Evolutionary conservation across 1,140 invertebrate species (phyloP).

Genomic region (Sitodiplosis mosellana): DNA sequence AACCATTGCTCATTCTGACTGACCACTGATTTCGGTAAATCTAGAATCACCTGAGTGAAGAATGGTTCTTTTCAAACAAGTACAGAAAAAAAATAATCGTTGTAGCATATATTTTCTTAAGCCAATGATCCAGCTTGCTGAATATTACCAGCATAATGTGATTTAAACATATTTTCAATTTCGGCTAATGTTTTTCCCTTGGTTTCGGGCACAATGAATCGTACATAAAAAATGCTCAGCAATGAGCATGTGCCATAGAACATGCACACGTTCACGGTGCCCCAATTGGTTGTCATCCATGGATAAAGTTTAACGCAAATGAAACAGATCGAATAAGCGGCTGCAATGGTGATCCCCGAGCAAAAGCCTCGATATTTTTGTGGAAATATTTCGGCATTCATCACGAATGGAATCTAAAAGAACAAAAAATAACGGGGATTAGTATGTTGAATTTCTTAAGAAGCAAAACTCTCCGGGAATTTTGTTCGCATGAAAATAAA

Average conservation of each 20-base stretch:
- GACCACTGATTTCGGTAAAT: too few relatives aligned
- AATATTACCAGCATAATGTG: too few relatives aligned
- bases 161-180: slow-evolving; percentile 31
- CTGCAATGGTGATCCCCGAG: slow-evolving; percentile 40
- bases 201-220: slow-evolving; percentile 58
- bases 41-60: too few relatives aligned
- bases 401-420: slow-evolving; percentile 49
- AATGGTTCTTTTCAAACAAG: too few relatives aligned
- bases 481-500: too few relatives aligned
- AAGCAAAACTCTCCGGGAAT: too few relatives aligned
- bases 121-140: too few relatives aligned
- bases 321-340: slow-evolving; percentile 53
- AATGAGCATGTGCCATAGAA: slow-evolving; percentile 48
- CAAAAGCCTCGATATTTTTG: slow-evolving; percentile 42
- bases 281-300: slow-evolving; percentile 31
- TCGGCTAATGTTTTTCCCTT: slow-evolving; percentile 55
- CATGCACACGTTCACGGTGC: slow-evolving; percentile 43
- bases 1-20: too few relatives aligned
- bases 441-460: too few relatives aligned
- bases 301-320: slow-evolving; percentile 54
- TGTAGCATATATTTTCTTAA: too few relatives aligned
- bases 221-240: slow-evolving; percentile 45
- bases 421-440: too few relatives aligned
- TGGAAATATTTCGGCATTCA: slow-evolving; percentile 58
- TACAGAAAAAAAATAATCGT: too few relatives aligned